Evolutionary conservation across 1,140 invertebrate genomes (phyloP), one percentile per base, ranked within the genome.

Genomic region (Oedothorax gibbosus): DNA sequence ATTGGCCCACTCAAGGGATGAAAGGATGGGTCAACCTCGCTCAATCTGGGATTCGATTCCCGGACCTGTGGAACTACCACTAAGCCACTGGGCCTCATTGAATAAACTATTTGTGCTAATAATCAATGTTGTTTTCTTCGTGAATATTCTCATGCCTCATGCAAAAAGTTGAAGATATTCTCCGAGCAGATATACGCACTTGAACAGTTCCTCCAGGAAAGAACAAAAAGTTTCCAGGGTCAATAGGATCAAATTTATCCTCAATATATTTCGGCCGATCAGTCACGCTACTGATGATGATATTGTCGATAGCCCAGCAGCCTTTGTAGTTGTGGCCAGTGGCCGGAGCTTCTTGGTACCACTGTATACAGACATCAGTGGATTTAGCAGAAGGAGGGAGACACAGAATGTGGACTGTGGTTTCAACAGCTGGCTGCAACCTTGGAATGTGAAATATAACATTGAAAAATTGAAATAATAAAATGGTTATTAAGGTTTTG

Each of bases 231-330:
- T 91, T 88, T 72, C 88, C 87, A 2, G 90, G 89, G 65, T 90
- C 88, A 64, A 90, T 86, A 11, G 90, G 90, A 86, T 91, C 89
- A 89, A 91, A 91, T 66, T 88, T 87, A n/a, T 90, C 90, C 20
- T 88, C 80, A 8, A 91, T 49, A 18, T 78, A 20, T 7, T 72
- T 75, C 49, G 90, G 90, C n/a, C 87, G 76, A 65, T 90, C 64
- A 12, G 88, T 89, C 71, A 87, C 87, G 86, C 90, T 90, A 15
- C 88, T 88, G 57, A 91, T 88, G 7, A 90, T 65, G 15, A 91
- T 87, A 86, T 91, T 90, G 81, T 91, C 90, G 60, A 91, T 82
- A 9, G 88, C 90, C 90, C 90, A 90, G 83, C 90, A 91, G 6
- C 88, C 88, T 57, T 84, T 77, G 60, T 66, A 78, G 20, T 66